Evolutionary conservation across 2,797 vertebrate species (phyloP).

Genomic region (Triplophysa yarkandensis): DNA sequence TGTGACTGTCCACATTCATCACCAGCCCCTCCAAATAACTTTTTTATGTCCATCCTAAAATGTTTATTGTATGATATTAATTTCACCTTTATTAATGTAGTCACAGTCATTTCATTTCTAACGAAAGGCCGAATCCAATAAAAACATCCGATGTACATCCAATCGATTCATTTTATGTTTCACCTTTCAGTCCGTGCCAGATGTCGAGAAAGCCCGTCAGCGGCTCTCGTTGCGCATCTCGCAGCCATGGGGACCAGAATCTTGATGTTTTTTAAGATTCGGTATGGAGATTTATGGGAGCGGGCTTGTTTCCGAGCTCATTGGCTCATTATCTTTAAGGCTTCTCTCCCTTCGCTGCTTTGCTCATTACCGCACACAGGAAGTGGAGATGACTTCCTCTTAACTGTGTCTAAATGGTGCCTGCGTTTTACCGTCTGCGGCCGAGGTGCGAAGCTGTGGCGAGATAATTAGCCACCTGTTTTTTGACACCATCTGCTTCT

Average conservation of each 20-base stretch:
- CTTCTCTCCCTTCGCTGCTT: conserved; percentile 71
- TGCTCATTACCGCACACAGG: conserved; percentile 71
- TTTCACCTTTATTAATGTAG: conserved; percentile 3
- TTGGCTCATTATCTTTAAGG: conserved; percentile 75
- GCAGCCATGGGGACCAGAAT: not conserved
- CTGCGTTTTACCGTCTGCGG: conserved; percentile 49
- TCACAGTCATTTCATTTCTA: not conserved
- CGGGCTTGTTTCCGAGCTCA: conserved; percentile 61
- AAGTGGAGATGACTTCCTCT: conserved; percentile 42
- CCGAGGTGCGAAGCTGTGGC: conserved; percentile 61
- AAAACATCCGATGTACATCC: not conserved
- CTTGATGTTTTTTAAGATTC: not conserved
- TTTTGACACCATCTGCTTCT: conserved; percentile 61
- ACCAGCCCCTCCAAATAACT: not conserved
- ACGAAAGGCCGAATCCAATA: not conserved
- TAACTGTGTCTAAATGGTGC: conserved; percentile 50
- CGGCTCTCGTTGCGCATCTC: not conserved
- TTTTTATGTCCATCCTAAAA: not conserved
- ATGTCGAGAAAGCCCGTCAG: not conserved
- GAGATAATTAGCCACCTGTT: conserved; percentile 60
- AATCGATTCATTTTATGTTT: not conserved
- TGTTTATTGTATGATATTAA: not conserved
- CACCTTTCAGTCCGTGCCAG: not conserved
- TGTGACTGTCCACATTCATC: not conserved
- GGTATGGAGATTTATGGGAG: conserved; percentile 3